phyloP scores from a whole-genome alignment of 2,888 invertebrate genomes.

The Lumbricus terrestris region DNA sequence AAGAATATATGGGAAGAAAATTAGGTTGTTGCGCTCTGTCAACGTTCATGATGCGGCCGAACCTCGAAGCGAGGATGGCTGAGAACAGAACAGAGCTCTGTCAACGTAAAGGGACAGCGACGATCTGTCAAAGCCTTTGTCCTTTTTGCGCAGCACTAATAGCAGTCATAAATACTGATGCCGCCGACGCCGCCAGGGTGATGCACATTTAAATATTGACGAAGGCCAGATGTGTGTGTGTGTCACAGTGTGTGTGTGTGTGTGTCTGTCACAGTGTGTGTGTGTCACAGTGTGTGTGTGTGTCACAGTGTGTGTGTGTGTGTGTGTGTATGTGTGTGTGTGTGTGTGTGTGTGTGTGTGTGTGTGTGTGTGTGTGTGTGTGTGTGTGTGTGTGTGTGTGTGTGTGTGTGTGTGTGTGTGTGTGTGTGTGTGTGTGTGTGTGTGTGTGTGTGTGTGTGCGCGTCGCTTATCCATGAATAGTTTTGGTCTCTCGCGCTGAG shows the following conservation, averaged over 20 bases:
- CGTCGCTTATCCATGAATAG: neutral
- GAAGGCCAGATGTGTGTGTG: neutral
- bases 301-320: too few species aligned
- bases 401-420: slow-evolving; percentile 3
- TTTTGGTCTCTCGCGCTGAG: neutral
- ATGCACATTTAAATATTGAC: neutral
- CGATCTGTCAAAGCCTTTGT: neutral
- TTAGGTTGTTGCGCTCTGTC: too few species aligned
- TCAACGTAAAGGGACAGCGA: neutral
- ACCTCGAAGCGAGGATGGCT: too few species aligned
- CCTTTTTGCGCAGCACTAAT: neutral
- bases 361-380: slow-evolving; percentile 3
- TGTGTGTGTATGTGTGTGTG: too few species aligned
- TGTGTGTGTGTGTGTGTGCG: slow-evolving; percentile 3
- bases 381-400: slow-evolving; percentile 3
- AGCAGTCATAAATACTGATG: neutral
- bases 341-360: slow-evolving; percentile 3
- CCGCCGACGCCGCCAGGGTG: too few species aligned
- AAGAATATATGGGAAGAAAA: neutral
- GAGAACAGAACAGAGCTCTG: too few species aligned
- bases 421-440: slow-evolving; percentile 3
- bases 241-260: too few species aligned
- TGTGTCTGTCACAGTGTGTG: too few species aligned
- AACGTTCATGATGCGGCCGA: too few species aligned
- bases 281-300: too few species aligned